Conservation (phyloP, 2,797 vertebrate genomes). For the Anguilla pacifica region DNA sequence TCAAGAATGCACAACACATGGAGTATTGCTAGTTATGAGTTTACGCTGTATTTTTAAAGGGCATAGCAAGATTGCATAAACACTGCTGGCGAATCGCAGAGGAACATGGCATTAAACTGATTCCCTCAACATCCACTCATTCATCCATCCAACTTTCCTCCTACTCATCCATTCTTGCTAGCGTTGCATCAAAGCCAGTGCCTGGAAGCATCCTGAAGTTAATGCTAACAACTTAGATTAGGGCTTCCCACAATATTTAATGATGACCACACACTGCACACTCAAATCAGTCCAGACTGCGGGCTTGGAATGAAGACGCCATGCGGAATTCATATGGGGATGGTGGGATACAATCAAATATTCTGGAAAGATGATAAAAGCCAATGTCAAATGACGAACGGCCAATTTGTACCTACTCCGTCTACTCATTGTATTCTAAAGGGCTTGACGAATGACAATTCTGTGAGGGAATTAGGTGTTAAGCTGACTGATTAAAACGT, state of each 20-base stretch:
- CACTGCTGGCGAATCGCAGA: background rate
- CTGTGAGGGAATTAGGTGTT: conserved; percentile 30
- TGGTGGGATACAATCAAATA: background rate
- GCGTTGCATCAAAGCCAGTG: background rate
- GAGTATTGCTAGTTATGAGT: background rate
- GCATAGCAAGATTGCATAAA: background rate
- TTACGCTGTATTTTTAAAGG: background rate
- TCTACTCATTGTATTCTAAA: conserved; percentile 20
- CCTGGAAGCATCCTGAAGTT: background rate
- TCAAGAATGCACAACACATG: background rate
- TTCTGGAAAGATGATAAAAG: background rate
- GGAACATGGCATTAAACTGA: background rate
- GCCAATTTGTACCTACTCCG: background rate
- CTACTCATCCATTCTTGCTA: background rate
- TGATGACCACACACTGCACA: background rate
- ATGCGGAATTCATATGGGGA: background rate
- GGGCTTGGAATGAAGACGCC: background rate
- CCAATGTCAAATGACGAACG: background rate
- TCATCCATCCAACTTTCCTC: background rate
- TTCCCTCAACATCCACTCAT: background rate
- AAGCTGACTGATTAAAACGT: conserved; percentile 28
- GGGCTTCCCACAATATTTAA: background rate
- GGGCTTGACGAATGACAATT: conserved; percentile 25
- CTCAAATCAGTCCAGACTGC: background rate
- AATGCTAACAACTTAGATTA: background rate